Percentiles rank a stretch among this genome's conserved stretches.
Evolutionary conservation across 2,888 invertebrate genomes (phyloP).

Genomic region (Drosophila nr. perissopoda): DNA sequence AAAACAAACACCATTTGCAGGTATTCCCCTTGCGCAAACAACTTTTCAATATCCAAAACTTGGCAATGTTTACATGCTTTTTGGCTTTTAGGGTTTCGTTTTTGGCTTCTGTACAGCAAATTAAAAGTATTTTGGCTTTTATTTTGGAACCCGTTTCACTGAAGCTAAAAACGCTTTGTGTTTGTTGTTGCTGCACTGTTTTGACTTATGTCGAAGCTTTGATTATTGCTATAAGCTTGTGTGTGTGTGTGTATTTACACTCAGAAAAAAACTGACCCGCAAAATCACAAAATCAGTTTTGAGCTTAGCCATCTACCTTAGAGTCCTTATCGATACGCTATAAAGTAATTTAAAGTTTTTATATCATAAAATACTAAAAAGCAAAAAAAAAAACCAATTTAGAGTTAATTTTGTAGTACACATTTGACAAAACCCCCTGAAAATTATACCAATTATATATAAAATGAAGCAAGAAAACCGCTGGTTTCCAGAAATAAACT

Average conservation of each 20-base stretch:
- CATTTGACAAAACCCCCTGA: too few relatives aligned
- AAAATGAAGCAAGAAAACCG: too few relatives aligned
- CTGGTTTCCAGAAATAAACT: background rate
- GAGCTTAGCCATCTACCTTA: too few relatives aligned
- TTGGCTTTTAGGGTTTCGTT: slow-evolving; percentile 12
- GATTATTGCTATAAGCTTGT: slow-evolving; percentile 1
- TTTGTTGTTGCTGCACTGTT: slow-evolving; percentile 17
- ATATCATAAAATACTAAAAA: too few relatives aligned
- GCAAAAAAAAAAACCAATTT: too few relatives aligned
- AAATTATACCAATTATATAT: too few relatives aligned
- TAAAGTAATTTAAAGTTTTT: too few relatives aligned
- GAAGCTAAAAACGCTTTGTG: slow-evolving; percentile 8
- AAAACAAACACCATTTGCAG: background rate
- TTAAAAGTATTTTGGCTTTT: slow-evolving; percentile 27
- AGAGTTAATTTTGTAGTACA: too few relatives aligned
- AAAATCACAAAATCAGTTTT: background rate
- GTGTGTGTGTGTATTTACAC: background rate
- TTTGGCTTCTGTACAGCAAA: slow-evolving; percentile 26
- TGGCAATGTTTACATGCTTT: slow-evolving; percentile 2
- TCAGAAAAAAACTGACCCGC: background rate
- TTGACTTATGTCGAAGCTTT: slow-evolving; percentile 3
- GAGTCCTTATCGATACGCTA: too few relatives aligned
- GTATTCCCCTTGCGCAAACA: background rate
- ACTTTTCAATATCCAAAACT: background rate
- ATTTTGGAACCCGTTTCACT: slow-evolving; percentile 34